A percentile compares a stretch with the other conserved stretches of the same genome.
Evolutionary conservation across 2,888 invertebrate species (phyloP).

Genomic region (Mantis religiosa): DNA sequence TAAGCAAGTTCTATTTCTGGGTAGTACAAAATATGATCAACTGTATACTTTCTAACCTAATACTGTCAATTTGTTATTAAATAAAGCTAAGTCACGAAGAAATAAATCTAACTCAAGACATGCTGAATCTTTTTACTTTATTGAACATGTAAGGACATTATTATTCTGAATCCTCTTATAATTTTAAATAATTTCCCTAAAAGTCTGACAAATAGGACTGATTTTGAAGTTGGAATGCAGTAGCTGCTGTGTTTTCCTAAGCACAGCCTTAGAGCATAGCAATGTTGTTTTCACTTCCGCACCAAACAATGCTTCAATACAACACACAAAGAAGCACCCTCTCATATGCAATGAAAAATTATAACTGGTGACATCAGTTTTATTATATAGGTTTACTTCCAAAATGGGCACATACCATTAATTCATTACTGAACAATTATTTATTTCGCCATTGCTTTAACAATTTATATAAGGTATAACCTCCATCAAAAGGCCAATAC

Average conservation of each 20-base stretch:
- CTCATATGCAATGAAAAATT: neutral
- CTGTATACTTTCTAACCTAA: too few species aligned
- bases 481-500: conserved; percentile 8
- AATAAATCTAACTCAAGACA: neutral
- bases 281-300: neutral
- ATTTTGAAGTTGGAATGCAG: neutral
- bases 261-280: neutral
- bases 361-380: neutral
- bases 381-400: conserved; percentile 2
- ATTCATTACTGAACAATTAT: conserved; percentile 13
- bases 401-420: conserved; percentile 1
- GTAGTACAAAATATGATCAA: too few species aligned
- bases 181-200: neutral
- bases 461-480: conserved; percentile 17
- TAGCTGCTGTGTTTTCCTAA: neutral
- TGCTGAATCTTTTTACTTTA: neutral
- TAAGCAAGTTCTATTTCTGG: too few species aligned
- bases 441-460: conserved; percentile 2
- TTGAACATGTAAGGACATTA: neutral
- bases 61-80: neutral
- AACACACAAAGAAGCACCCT: neutral
- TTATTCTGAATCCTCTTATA: neutral
- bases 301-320: neutral
- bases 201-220: neutral
- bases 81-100: neutral